These are phyloP conservation scores for Promerops cafer DNA, from an alignment of 2,113 vertebrate species.

Conservation along the genomic window DNA sequence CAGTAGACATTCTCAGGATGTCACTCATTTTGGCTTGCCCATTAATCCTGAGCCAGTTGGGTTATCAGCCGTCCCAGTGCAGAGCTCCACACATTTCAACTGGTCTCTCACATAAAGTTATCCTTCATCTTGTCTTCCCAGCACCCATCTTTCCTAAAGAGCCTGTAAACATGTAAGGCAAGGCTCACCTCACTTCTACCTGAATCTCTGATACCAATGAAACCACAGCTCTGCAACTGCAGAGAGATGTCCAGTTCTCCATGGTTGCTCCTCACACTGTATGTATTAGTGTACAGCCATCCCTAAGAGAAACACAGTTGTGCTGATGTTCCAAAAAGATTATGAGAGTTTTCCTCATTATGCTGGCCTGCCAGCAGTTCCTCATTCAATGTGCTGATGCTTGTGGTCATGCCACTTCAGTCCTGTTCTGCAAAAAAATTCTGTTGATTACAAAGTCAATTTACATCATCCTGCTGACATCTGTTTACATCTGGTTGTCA, in stretches of 20 bases:
- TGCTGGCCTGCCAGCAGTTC: not conserved
- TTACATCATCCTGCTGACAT: not conserved
- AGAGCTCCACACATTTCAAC: not conserved
- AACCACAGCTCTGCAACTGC: not conserved
- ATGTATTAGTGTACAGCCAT: not conserved
- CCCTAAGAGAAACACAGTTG: not conserved
- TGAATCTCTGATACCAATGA: not conserved
- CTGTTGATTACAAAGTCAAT: not conserved
- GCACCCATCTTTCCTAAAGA: not conserved
- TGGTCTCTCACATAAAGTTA: not conserved
- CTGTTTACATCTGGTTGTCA: not conserved
- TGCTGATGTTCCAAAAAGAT: not conserved
- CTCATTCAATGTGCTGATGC: not conserved
- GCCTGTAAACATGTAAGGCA: not conserved
- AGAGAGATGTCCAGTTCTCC: not conserved
- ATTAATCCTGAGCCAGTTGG: not conserved
- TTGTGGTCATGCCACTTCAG: not conserved
- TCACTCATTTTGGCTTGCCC: not conserved
- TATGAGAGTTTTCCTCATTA: not conserved
- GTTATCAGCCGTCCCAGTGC: not conserved
- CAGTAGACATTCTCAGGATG: not conserved
- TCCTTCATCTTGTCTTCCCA: not conserved
- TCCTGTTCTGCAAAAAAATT: not conserved
- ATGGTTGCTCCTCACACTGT: not conserved
- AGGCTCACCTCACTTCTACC: not conserved